Evolutionary conservation across 2,888 invertebrate genomes (phyloP), one percentile per base, ranked within the genome.

Genomic region (Apotomis betuletana): DNA sequence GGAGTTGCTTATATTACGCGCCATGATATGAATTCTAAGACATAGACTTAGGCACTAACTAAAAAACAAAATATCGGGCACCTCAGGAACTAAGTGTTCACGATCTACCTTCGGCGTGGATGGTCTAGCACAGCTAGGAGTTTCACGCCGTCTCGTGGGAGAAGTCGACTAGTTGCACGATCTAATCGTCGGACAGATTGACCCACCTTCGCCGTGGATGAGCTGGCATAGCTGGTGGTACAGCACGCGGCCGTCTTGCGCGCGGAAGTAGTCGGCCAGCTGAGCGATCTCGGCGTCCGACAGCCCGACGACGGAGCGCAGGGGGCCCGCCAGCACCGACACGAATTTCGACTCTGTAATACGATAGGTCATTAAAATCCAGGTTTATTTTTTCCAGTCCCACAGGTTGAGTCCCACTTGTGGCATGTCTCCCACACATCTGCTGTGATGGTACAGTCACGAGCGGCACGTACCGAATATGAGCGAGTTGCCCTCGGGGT

Each of bases 151-250:
- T 94, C 68, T 97, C 94, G 58, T 96, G 49, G 49, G 3, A 49
- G 10, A 9, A 49, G 58, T 38, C n/a, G 38, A 38, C 3, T 12
- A 57, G n/a, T 12, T 27, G 36, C 38, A 6, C n/a, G n/a, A 38
- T 4, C 38, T 38, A 9, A 27, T 36, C n/a, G n/a, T 57, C 12
- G 36, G 57, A 36, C 36, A 49, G 49, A 27, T 9, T 27, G 58
- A 63, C 69, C 80, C 84, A 96, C 96, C 95, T 87, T 95, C 95
- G 41, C 95, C 94, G 75, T 96, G 95, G 74, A 97, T 95, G 76
- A 96, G 94, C 85, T 95, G 94, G 81, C 96, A 96, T 75, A 97
- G 94, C 89, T 96, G 96, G 3, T 95, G 94, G 87, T 97, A 97
- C 70, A 95, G 94, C 68, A 97, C 94, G 77, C 96, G 94, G 72